Conservation (phyloP, 2,113 vertebrate species). For the Heterocephalus glaber region DNA sequence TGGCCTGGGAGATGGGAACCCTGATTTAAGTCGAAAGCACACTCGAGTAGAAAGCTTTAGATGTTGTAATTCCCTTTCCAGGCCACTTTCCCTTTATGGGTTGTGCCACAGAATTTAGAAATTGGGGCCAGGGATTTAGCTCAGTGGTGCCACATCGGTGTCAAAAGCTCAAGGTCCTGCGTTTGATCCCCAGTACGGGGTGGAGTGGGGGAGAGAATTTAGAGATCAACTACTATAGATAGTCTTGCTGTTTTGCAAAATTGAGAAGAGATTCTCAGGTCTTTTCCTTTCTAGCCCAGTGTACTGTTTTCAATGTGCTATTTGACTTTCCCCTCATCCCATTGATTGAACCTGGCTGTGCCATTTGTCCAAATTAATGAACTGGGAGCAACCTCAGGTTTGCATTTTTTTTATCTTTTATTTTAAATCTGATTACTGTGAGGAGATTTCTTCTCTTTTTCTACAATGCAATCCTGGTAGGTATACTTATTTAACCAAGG, state of each 20-base stretch:
- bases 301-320: background rate
- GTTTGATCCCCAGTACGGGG: no score
- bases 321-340: background rate
- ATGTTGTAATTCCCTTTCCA: background rate
- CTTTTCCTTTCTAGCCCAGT: background rate
- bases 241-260: constrained; percentile 50
- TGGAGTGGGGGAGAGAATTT: no score
- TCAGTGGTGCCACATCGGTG: no score
- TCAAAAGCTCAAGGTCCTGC: no score
- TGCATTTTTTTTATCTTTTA: constrained; percentile 33
- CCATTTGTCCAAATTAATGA: constrained; percentile 21
- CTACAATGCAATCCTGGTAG: background rate
- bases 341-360: background rate
- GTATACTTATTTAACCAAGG: constrained; percentile 6
- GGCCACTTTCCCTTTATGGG: background rate
- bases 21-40: constrained; percentile 29
- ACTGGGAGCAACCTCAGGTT: background rate
- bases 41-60: constrained; percentile 21
- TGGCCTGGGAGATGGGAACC: background rate
- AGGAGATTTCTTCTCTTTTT: background rate
- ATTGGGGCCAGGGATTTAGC: no score
- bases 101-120: constrained; percentile 5
- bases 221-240: background rate
- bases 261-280: background rate
- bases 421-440: constrained; percentile 26